phyloP scores from a whole-genome alignment of 2,888 invertebrate species.

The Malthinus seriepunctatus region DNA sequence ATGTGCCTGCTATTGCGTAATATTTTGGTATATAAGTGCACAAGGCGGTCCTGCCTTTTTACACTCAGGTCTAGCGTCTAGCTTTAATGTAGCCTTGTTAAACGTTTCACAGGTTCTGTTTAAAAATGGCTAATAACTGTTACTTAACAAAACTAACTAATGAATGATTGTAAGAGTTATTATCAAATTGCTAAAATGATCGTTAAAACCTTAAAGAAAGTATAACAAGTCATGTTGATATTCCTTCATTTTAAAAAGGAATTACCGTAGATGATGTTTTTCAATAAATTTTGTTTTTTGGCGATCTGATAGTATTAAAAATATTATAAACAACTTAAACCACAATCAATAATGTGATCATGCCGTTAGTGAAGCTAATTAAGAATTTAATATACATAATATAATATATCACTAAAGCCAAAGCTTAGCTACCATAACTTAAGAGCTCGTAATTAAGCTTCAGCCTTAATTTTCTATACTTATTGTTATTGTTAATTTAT shows the following conservation, averaged over 20 bases:
- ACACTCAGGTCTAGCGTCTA: constrained; percentile 29
- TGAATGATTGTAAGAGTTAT: too few relatives aligned
- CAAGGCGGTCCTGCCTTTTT: constrained; percentile 20
- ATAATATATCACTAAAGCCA: not conserved
- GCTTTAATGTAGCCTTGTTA: constrained; percentile 25
- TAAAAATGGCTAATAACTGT: not conserved
- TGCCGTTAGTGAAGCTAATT: not conserved
- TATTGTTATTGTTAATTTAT: not conserved
- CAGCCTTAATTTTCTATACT: not conserved
- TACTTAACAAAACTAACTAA: not conserved
- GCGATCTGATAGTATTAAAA: too few relatives aligned
- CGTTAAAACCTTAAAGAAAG: too few relatives aligned
- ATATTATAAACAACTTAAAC: not conserved
- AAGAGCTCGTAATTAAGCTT: not conserved
- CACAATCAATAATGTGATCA: constrained; percentile 4
- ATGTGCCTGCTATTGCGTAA: constrained; percentile 19
- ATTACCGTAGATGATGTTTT: too few relatives aligned
- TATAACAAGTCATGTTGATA: too few relatives aligned
- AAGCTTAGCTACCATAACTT: constrained; percentile 4
- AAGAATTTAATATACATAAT: too few relatives aligned
- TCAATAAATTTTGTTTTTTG: too few relatives aligned
- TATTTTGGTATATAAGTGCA: constrained; percentile 20
- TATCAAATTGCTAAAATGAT: too few relatives aligned
- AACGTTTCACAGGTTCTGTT: constrained; percentile 11
- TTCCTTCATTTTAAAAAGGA: too few relatives aligned